Conservation (phyloP, 2,113 vertebrate species). For the Oreotrochilus melanogaster region DNA sequence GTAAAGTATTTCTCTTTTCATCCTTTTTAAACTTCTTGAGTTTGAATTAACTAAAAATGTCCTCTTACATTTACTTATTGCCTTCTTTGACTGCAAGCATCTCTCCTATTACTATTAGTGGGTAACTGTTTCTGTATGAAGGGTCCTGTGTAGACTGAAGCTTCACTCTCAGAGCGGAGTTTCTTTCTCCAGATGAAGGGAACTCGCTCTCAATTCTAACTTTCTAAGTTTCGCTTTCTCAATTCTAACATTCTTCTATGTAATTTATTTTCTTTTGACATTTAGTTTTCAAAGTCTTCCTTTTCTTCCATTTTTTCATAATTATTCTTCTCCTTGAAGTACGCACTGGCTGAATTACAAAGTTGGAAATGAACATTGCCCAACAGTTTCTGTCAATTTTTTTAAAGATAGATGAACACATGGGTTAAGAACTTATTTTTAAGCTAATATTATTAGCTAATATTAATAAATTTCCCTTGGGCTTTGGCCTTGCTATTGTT, state of each 20-base stretch:
- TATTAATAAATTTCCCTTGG: background rate
- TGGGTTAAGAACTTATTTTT: background rate
- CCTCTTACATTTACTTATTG: background rate
- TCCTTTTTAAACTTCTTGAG: background rate
- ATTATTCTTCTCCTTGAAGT: background rate
- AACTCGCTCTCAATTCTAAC: background rate
- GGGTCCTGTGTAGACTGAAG: background rate
- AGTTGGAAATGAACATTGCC: background rate
- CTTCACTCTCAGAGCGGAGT: background rate
- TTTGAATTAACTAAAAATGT: background rate
- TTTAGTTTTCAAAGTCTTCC: background rate
- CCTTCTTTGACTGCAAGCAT: background rate
- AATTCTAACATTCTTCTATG: background rate
- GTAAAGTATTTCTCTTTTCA: background rate
- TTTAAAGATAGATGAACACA: background rate
- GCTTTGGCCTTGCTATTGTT: background rate
- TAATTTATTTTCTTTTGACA: background rate
- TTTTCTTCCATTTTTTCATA: background rate
- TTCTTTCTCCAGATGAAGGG: background rate
- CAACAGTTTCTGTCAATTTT: background rate
- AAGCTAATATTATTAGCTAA: background rate
- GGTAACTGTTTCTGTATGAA: background rate
- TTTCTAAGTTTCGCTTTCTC: background rate
- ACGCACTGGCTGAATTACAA: background rate
- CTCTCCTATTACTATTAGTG: background rate